Conservation (phyloP, 2,888 invertebrate species). For the Dolichomitus sp. region DNA sequence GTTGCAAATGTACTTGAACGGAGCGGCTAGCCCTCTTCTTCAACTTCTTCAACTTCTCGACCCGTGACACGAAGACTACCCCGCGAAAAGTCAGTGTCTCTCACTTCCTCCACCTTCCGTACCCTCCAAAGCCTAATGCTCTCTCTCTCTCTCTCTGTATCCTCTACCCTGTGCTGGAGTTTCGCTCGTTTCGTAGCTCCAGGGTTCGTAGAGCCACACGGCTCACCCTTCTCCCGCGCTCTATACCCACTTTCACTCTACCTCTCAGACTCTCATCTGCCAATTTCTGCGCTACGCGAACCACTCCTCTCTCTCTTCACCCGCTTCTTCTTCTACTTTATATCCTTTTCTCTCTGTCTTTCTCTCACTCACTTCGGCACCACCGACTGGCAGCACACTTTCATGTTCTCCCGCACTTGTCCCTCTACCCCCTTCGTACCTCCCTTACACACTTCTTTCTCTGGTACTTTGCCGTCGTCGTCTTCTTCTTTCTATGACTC, state of each 20-base stretch:
- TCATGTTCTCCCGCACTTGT: conserved; percentile 33
- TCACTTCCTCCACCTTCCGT: conserved; percentile 27
- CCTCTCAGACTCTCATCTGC: conserved; percentile 76
- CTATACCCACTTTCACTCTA: conserved; percentile 70
- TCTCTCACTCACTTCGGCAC: conserved; percentile 9
- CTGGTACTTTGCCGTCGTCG: not conserved
- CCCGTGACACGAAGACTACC: conserved; percentile 41
- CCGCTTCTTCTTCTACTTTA: conserved; percentile 2
- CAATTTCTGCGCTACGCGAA: conserved; percentile 67
- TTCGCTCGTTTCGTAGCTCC: conserved; percentile 63
- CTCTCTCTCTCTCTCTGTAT: not conserved
- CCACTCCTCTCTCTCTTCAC: conserved; percentile 9
- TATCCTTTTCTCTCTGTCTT: not conserved
- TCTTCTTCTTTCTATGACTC: conserved; percentile 1
- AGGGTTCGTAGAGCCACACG: conserved; percentile 10
- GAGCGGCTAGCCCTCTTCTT: conserved; percentile 57
- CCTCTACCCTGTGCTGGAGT: not conserved
- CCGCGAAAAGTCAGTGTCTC: conserved; percentile 29
- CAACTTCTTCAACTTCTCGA: conserved; percentile 25
- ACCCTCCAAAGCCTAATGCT: conserved; percentile 12
- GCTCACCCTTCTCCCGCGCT: conserved; percentile 16
- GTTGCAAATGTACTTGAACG: conserved; percentile 45
- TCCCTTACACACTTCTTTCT: conserved; percentile 28
- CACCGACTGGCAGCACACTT: conserved; percentile 30
- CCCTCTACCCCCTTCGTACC: conserved; percentile 22